Evolutionary conservation across 1,140 invertebrate genomes (phyloP), one percentile per base, ranked within the genome.

Genomic region (Coenobita brevimanus): DNA sequence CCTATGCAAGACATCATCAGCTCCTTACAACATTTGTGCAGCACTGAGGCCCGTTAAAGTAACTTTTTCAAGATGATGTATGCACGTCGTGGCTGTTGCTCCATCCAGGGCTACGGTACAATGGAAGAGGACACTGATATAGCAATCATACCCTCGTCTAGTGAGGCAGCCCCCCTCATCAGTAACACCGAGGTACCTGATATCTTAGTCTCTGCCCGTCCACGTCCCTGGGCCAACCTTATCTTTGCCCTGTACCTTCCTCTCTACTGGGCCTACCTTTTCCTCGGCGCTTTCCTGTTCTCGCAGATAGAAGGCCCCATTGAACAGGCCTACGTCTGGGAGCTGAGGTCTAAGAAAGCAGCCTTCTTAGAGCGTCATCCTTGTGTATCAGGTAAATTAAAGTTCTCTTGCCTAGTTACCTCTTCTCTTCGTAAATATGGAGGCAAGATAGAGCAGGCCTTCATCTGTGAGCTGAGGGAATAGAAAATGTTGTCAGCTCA

Each of bases 361-460:
- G 60, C 8, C 13, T 87, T 87, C n/a, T 60, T 87, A 13, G 46
- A 54, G 60, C 1, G 13, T 1, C 75, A 87, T 69, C 60, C 84
- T 10, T 87, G 84, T 69, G 62, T 87, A 17, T 10, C 84, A 87
- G 84, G 84, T 87, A 82, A 82, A n/a, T n/a, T n/a, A n/a, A n/a
- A n/a, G n/a, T n/a, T n/a, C n/a, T n/a, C n/a, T n/a, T n/a, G n/a
- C n/a, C n/a, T n/a, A n/a, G n/a, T n/a, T n/a, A n/a, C n/a, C n/a
- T n/a, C n/a, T n/a, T n/a, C n/a, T n/a, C n/a, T n/a, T n/a, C n/a
- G n/a, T n/a, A n/a, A n/a, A n/a, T n/a, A n/a, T n/a, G n/a, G n/a
- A n/a, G n/a, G n/a, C n/a, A n/a, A n/a, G n/a, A n/a, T n/a, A n/a
- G n/a, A n/a, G n/a, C n/a, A n/a, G n/a, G n/a, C n/a, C n/a, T n/a